A percentile compares a stretch with the other conserved stretches of the same genome.
Conservation (phyloP, 2,888 invertebrate genomes). For the Pristionchus japonicus region DNA sequence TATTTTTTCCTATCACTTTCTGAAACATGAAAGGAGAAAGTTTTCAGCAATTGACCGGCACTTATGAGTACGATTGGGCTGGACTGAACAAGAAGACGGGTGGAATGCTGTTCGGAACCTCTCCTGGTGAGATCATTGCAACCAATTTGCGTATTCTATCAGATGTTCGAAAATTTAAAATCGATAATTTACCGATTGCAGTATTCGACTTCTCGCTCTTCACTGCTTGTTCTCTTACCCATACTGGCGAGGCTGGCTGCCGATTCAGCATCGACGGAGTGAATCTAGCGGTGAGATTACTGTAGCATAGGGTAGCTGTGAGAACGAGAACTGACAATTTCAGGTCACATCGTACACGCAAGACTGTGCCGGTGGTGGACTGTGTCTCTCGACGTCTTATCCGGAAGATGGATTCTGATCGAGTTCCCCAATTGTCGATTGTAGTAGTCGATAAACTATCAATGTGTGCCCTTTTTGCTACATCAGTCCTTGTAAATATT, state of each 20-base stretch:
- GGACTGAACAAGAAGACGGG: constrained; percentile 66
- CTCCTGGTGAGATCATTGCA: constrained; percentile 61
- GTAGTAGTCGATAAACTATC: too few species aligned
- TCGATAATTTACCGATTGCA: constrained; percentile 49
- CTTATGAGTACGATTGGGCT: constrained; percentile 73
- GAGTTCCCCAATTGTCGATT: too few species aligned
- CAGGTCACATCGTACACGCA: constrained; percentile 68
- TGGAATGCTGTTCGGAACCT: constrained; percentile 72
- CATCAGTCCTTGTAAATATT: too few species aligned
- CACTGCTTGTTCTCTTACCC: constrained; percentile 67
- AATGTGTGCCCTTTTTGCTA: too few species aligned
- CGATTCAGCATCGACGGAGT: constrained; percentile 61
- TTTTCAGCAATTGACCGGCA: constrained; percentile 68
- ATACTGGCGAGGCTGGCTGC: constrained; percentile 67
- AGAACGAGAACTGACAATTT: not conserved
- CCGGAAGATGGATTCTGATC: constrained; percentile 37
- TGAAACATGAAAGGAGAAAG: too few species aligned
- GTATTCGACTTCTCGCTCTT: constrained; percentile 73
- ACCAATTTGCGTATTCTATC: not conserved
- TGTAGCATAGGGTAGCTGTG: not conserved
- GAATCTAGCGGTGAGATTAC: constrained; percentile 3
- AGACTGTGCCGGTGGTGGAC: constrained; percentile 61
- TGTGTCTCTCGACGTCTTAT: constrained; percentile 41
- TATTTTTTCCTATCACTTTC: too few species aligned
- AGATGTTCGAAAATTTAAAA: not conserved